These are phyloP conservation scores for Maniola jurtina DNA, from an alignment of 1,140 invertebrate genomes.

Conservation along the genomic window DNA sequence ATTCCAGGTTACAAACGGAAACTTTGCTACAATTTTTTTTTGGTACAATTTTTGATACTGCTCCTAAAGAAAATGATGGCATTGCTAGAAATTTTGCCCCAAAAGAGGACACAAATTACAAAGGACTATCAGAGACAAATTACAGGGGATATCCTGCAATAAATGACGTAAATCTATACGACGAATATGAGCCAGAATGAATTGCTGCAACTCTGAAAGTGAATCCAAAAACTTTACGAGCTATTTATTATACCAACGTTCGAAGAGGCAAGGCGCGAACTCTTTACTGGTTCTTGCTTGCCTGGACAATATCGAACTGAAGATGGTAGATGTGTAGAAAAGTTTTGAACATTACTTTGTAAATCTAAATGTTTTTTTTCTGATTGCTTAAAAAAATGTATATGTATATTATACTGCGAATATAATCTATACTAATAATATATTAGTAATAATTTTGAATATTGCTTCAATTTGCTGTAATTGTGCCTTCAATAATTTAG, in stretches of 20 bases:
- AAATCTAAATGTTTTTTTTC: too few relatives aligned
- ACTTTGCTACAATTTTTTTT: conserved; percentile 17
- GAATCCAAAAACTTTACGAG: not conserved
- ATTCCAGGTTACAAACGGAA: conserved; percentile 18
- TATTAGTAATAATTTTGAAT: too few relatives aligned
- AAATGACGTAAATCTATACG: not conserved
- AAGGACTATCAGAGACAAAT: conserved; percentile 1
- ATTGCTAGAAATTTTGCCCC: conserved; percentile 17
- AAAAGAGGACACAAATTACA: conserved; percentile 8
- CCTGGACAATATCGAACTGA: conserved; percentile 44
- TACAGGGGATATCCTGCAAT: conserved; percentile 3
- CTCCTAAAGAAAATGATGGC: conserved; percentile 25
- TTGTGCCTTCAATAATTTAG: too few relatives aligned
- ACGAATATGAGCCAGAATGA: not conserved
- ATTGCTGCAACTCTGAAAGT: not conserved
- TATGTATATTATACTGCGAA: too few relatives aligned
- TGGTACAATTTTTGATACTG: conserved; percentile 21
- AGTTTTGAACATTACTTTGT: not conserved
- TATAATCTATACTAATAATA: too few relatives aligned
- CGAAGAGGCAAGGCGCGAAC: conserved; percentile 26
- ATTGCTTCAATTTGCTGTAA: too few relatives aligned
- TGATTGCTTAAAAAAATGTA: too few relatives aligned
- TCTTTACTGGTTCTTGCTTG: conserved; percentile 47
- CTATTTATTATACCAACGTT: not conserved
- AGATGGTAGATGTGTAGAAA: conserved; percentile 51